Evolutionary conservation across 2,888 invertebrate species (phyloP), one percentile per base, ranked within the genome.

Genomic region (Zonitis immaculata): DNA sequence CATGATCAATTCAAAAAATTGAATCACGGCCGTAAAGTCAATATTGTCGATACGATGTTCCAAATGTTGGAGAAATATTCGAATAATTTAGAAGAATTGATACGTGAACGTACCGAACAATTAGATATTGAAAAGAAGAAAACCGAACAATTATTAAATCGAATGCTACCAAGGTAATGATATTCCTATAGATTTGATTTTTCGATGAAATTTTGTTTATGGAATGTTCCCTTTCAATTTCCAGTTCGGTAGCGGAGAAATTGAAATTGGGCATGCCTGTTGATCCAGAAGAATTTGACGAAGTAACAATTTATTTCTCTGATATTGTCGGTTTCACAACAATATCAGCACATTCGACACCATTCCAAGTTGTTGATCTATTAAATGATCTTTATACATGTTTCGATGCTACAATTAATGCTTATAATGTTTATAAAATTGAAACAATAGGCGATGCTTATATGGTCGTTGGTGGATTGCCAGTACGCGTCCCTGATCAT

Each of bases 31-130:
- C 83, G 92, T 68, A 95, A 95, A 77, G 88, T 92, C 2, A 96
- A 95, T 77, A 94, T 96, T 66, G 91, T 96, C 49, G 96, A 96
- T 75, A 95, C 95, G 47, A 95, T 96, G 93, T 94, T 95, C 73
- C 90, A 93, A 78, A 95, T 96, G 88, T 79, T 96, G 70, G 95
- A 96, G 73, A 95, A 95, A 74, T 96, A 96, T 76, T 93, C 95
- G 57, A 94, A 92, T 74, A 95, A 96, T 77, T 78, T 96, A 69
- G 95, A 96, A 74, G 94, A 94, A 69, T 78, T 96, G 50, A 94
- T 97, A 65, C 84, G 90, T 54, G 95, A 95, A 69, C 79, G 95
- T 49, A 96, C 95, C 6, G 93, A 93, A 66, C 94, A 95, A 73
- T 80, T 96, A 62, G 92, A 94, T 68, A 88, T 93, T 80, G 96